A percentile compares a stretch with the other conserved stretches of the same genome.
Conservation (phyloP, 2,888 invertebrate species). For the Apotomis capreana region DNA sequence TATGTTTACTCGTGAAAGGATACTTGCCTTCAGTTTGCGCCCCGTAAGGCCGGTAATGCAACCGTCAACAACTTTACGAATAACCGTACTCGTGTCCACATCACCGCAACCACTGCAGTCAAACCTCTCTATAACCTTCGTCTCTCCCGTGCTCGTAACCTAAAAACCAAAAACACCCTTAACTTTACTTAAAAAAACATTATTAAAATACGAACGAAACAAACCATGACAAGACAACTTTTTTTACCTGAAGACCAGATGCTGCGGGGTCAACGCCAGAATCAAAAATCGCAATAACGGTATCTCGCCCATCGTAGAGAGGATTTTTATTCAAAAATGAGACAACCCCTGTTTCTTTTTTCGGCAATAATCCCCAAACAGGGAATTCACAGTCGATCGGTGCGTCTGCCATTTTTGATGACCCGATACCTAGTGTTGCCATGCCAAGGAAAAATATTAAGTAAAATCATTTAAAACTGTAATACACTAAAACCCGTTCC, state of each 20-base stretch:
- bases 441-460: constrained; percentile 39
- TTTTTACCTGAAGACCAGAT: constrained; percentile 93
- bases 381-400: constrained; percentile 89
- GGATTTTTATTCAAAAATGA: constrained; percentile 95
- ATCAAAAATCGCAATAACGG: constrained; percentile 97
- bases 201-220: constrained; percentile 59
- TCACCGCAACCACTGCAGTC: constrained; percentile 99
- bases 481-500: background rate
- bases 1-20: constrained; percentile 13
- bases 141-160: constrained; percentile 93
- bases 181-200: constrained; percentile 48
- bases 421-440: constrained; percentile 65
- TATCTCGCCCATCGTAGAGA: constrained; percentile 94
- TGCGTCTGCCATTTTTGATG: constrained; percentile 82
- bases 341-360: constrained; percentile 96
- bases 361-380: constrained; percentile 93
- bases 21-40: constrained; percentile 90
- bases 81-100: constrained; percentile 91
- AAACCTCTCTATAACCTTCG: constrained; percentile 96
- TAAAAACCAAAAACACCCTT: constrained; percentile 65
- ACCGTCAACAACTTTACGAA: constrained; percentile 85
- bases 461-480: background rate
- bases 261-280: constrained; percentile 99
- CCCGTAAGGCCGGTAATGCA: constrained; percentile 93
- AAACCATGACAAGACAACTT: constrained; percentile 77